These are phyloP conservation scores for Sylvilagus floridanus DNA, from an alignment of 2,797 vertebrate species.

Conservation along the genomic window DNA sequence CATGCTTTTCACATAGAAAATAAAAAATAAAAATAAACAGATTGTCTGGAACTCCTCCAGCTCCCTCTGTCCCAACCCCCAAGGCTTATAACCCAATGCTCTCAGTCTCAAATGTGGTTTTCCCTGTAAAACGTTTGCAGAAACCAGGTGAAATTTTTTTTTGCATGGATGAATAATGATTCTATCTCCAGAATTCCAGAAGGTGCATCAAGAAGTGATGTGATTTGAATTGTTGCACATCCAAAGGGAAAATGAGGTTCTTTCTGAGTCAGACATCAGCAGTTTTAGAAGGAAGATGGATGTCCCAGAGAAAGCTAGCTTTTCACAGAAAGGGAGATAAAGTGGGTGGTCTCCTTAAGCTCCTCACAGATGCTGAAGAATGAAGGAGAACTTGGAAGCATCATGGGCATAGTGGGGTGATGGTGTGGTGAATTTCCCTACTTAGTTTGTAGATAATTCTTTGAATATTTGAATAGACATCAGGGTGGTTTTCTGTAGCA, in stretches of 20 bases:
- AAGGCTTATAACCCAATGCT: background rate
- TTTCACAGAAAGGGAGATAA: background rate
- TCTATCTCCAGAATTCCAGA: background rate
- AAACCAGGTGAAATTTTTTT: slow-evolving; percentile 65
- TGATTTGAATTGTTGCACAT: background rate
- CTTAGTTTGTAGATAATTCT: background rate
- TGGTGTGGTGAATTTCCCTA: background rate
- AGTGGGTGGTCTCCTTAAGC: background rate
- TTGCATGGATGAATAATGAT: background rate
- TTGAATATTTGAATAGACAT: background rate
- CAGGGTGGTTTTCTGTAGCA: background rate
- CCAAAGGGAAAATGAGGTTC: background rate
- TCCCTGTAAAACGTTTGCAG: slow-evolving; percentile 48
- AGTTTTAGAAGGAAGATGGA: background rate
- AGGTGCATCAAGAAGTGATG: background rate
- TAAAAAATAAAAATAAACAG: slow-evolving; percentile 54
- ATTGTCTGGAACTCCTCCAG: slow-evolving; percentile 57
- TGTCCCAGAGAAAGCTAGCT: background rate
- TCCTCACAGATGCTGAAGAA: background rate
- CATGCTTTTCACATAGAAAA: slow-evolving; percentile 61
- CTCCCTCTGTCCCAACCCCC: background rate
- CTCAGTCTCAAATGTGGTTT: slow-evolving; percentile 61
- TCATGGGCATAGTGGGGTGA: background rate
- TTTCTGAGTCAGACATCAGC: background rate
- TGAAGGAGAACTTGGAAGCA: slow-evolving; percentile 23